Percentiles rank a stretch among this genome's conserved stretches.
Conservation (phyloP, 2,113 vertebrate genomes). For the Bubalus kerabau region DNA sequence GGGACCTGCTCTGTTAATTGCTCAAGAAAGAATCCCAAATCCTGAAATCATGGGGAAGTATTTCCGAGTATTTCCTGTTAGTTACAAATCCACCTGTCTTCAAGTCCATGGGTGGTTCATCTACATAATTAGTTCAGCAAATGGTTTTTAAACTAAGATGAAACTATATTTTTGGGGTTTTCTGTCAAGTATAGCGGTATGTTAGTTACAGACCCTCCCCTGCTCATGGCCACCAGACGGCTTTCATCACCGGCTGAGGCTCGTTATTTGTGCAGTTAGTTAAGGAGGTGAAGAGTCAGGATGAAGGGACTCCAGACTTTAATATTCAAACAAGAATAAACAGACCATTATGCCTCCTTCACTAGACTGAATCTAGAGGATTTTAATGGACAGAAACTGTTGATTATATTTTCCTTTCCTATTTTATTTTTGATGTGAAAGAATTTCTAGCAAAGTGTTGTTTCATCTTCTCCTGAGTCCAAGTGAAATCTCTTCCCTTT, state of each 20-base stretch:
- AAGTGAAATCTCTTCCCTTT: not conserved
- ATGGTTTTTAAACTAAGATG: not conserved
- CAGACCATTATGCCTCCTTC: not conserved
- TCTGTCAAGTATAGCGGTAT: not conserved
- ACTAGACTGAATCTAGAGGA: not conserved
- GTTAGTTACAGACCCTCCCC: not conserved
- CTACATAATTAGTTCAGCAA: not conserved
- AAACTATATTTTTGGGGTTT: not conserved
- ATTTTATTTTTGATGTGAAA: not conserved
- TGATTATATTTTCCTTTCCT: not conserved
- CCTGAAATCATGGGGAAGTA: not conserved
- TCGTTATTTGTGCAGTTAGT: not conserved
- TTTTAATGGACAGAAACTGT: not conserved
- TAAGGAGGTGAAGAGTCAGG: not conserved
- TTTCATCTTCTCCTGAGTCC: slow-evolving; percentile 6
- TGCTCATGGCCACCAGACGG: too few relatives aligned
- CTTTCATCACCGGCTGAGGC: not conserved
- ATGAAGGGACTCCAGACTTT: not conserved
- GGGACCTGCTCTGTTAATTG: too few relatives aligned
- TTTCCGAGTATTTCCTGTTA: not conserved
- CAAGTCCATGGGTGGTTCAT: not conserved
- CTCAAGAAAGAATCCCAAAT: not conserved
- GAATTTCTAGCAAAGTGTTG: not conserved
- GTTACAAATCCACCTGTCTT: not conserved
- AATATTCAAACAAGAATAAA: slow-evolving; percentile 46